Percentiles rank a stretch among this genome's conserved stretches.
phyloP scores from a whole-genome alignment of 2,113 vertebrate genomes.

The Microcebus ravelobensis region DNA sequence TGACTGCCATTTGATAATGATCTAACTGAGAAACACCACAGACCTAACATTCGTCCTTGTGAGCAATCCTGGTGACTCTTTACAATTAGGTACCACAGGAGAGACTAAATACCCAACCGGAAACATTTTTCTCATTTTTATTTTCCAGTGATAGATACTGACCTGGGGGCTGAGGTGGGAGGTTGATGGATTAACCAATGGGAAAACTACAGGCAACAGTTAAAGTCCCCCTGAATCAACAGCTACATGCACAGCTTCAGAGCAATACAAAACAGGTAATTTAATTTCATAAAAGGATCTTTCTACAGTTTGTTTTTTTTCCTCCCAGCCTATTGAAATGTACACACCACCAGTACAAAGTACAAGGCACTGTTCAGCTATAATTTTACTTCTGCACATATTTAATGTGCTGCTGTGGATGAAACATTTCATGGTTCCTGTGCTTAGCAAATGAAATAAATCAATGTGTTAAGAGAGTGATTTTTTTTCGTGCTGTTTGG shows the following conservation, averaged over 20 bases:
- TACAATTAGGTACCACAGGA: background rate
- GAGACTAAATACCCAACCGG: background rate
- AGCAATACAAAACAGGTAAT: constrained; percentile 65
- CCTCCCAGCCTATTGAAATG: constrained; percentile 69
- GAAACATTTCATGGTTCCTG: constrained; percentile 62
- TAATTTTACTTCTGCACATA: constrained; percentile 72
- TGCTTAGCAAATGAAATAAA: constrained; percentile 72
- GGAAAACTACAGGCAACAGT: background rate
- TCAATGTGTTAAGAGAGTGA: constrained; percentile 54
- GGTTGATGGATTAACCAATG: background rate
- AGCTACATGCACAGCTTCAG: background rate
- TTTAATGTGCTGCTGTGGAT: constrained; percentile 67
- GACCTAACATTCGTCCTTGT: background rate
- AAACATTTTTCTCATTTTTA: constrained; percentile 21
- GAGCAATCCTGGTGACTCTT: background rate
- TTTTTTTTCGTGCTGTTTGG: constrained; percentile 53
- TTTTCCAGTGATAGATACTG: background rate
- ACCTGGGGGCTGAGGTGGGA: background rate
- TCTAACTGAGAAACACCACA: background rate
- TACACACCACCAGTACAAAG: constrained; percentile 70
- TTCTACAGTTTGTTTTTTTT: constrained; percentile 60
- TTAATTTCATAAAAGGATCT: constrained; percentile 75
- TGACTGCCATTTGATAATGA: background rate
- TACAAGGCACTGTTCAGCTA: constrained; percentile 54
- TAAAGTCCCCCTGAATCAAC: constrained; percentile 39